These are phyloP conservation scores for Phodopus roborovskii DNA, from an alignment of 2,113 vertebrate species.

Conservation along the genomic window DNA sequence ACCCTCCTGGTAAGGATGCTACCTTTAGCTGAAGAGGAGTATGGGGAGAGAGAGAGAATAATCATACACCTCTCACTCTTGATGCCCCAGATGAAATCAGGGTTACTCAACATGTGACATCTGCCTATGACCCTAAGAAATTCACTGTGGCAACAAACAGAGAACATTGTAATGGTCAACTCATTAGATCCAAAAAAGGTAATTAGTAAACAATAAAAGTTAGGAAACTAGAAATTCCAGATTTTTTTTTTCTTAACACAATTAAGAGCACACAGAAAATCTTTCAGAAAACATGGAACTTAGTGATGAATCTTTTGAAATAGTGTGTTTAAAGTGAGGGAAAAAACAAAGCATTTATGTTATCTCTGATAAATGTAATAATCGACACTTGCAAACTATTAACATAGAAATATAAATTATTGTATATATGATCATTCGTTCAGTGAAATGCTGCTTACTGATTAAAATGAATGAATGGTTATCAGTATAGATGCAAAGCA, in stretches of 20 bases:
- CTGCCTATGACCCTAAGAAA: not conserved
- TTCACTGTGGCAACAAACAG: not conserved
- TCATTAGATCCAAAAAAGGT: not conserved
- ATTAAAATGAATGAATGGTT: not conserved
- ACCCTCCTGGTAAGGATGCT: not conserved
- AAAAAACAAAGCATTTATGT: not conserved
- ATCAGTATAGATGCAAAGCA: not conserved
- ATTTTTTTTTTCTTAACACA: not conserved
- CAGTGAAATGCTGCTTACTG: not conserved
- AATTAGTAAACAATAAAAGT: constrained; percentile 7
- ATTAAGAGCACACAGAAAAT: not conserved
- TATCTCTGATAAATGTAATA: not conserved
- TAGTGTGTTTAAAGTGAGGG: not conserved
- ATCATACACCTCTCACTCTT: not conserved
- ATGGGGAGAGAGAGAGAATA: not conserved
- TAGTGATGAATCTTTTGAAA: constrained; percentile 25
- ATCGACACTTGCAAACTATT: not conserved
- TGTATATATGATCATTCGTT: not conserved
- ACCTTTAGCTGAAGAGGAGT: not conserved
- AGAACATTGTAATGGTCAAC: not conserved
- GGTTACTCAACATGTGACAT: not conserved
- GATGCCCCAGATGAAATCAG: not conserved
- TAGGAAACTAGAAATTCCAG: not conserved
- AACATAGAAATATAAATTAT: not conserved
- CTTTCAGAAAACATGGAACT: not conserved